A percentile compares a stretch with the other conserved stretches of the same genome.
phyloP scores from a whole-genome alignment of 2,888 invertebrate genomes.

The Adelphocoris suturalis region DNA sequence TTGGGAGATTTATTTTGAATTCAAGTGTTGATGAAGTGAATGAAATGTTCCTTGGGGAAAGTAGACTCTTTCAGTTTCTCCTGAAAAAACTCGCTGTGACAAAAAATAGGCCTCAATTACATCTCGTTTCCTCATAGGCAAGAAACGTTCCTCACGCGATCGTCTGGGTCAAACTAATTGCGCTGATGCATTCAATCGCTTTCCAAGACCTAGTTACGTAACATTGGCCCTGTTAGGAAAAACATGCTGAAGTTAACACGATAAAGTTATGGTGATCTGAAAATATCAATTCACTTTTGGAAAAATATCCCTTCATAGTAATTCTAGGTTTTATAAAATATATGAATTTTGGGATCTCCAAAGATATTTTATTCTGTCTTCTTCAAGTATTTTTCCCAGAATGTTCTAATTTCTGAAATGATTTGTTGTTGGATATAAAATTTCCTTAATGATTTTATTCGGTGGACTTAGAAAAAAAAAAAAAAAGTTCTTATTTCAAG shows the following conservation, averaged over 20 bases:
- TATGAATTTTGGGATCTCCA: too few relatives aligned
- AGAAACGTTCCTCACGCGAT: slow-evolving; percentile 1
- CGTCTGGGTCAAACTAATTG: slow-evolving; percentile 36
- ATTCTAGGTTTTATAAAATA: too few relatives aligned
- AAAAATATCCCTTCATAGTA: too few relatives aligned
- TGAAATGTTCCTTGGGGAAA: neutral
- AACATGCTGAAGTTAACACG: neutral
- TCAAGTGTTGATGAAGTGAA: neutral
- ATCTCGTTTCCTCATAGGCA: neutral
- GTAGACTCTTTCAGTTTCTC: neutral
- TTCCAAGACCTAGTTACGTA: neutral
- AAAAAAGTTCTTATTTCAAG: too few relatives aligned
- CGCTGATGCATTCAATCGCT: slow-evolving; percentile 1
- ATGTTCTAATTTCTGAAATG: too few relatives aligned
- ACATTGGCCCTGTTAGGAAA: neutral
- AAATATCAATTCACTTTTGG: too few relatives aligned
- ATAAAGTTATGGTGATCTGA: neutral
- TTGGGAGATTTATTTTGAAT: too few relatives aligned
- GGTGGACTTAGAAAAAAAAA: too few relatives aligned
- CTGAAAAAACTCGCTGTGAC: neutral
- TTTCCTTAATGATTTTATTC: too few relatives aligned
- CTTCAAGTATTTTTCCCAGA: too few relatives aligned
- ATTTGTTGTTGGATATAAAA: too few relatives aligned
- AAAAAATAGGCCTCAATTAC: slow-evolving; percentile 18
- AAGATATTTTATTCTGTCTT: too few relatives aligned